Base-by-base conservation (phyloP, 2,888 invertebrate genomes). In the Lochmaea crataegi region DNA sequence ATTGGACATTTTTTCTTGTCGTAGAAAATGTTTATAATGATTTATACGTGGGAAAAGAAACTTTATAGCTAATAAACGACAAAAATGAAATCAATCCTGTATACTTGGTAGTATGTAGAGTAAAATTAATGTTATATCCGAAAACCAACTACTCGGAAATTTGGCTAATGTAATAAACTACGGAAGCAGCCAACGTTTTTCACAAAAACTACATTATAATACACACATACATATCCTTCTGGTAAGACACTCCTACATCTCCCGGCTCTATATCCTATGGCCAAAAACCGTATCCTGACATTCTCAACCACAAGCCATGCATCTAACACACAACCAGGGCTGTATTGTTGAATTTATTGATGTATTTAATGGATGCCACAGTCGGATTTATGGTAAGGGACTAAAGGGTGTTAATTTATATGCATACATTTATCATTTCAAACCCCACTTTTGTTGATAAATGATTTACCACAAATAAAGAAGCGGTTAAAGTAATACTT, bases 301-400 rank as follows among this genome's bases (percentile, higher is more conserved):
- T 57, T 63, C 51, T 38, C 74, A 79, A 79, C 83, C 83, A 75
- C 83, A 84, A 82, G 83, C 83, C 78, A 84, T 85, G 82, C 84
- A 79, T 85, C 85, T 85, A 82, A 80, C 79, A 79, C 78, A 79
- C 78, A 80, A 82, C 82, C 83, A 78, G 82, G 80, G 77, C 81
- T 80, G 83, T 83, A 83, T 83, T 82, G 83, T 81, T 82, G 82
- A 84, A 85, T 85, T 84, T 84, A 85, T 85, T 82, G 84, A 83
- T 83, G 74, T 75, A 82, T 84, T 83, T 42, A 63, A 63, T 63
- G 61, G 61, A 5, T 45, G 42, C 18, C 61, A 63, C 61, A 6
- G 61, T 42, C 4, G 42, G 42, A 63, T 63, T 63, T 63, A 63
- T 63, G 61, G 41, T 12, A 4, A 16, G 41, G 18, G 16, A 41